Conservation (phyloP, 2,113 vertebrate species). For the Tretioscincus oriximinensis region DNA sequence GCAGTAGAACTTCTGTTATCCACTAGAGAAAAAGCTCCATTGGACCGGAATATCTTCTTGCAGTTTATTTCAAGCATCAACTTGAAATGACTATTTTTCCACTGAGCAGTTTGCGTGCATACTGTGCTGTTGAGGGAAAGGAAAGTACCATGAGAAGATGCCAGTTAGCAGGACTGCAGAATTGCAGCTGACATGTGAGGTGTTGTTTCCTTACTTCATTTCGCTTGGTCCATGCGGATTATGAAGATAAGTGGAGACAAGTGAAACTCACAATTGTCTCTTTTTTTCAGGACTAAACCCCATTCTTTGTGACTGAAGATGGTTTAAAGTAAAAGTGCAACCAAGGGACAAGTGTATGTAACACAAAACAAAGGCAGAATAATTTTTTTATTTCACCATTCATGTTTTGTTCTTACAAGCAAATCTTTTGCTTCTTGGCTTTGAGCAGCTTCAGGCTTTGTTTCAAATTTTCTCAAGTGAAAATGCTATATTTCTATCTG, state of each 20-base stretch:
- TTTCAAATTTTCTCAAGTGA: background rate
- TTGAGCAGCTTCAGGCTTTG: background rate
- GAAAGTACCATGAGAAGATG: too few relatives aligned
- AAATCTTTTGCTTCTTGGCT: background rate
- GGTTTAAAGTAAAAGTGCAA: background rate
- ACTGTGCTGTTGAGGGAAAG: too few relatives aligned
- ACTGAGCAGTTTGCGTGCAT: too few relatives aligned
- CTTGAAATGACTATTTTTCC: too few relatives aligned
- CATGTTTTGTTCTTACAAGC: background rate
- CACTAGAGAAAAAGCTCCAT: too few relatives aligned
- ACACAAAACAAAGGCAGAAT: background rate
- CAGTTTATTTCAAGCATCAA: too few relatives aligned
- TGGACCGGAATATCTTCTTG: too few relatives aligned
- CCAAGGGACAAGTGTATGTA: background rate
- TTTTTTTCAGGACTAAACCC: too few relatives aligned
- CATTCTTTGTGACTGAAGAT: background rate
- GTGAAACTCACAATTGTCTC: too few relatives aligned
- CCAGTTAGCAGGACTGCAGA: background rate
- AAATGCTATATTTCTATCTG: background rate
- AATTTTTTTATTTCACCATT: background rate
- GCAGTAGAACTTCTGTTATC: too few relatives aligned
- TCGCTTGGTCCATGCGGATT: too few relatives aligned
- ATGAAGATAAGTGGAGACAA: too few relatives aligned
- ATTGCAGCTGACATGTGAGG: background rate
- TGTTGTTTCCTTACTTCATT: background rate